Base-by-base conservation (phyloP, 2,888 invertebrate species). In the Drosophila nr. fundita region DNA sequence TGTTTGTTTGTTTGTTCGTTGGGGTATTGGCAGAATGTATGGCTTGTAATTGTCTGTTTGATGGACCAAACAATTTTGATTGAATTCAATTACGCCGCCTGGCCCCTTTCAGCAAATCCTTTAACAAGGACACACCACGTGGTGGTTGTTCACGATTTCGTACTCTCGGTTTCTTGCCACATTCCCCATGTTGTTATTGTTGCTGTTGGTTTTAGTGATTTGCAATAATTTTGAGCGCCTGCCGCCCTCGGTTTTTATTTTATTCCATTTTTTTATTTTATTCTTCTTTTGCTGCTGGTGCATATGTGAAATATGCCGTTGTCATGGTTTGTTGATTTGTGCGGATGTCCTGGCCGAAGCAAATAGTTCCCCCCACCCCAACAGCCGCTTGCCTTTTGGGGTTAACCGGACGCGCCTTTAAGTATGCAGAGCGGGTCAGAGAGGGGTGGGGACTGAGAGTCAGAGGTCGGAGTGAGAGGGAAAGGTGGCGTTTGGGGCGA, bases 11-110 rank as follows among this genome's bases (percentile, higher is more conserved):
- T 45, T 45, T 45, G 24, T 24, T 55, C 65, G 60, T 50, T 64
- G 54, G 68, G 38, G 68, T 74, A 81, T 76, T 80, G 73, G 70
- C 77, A 71, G 75, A 83, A 89, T 90, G 82, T 86, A 91, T 89
- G 78, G 87, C 87, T 82, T 80, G 87, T 91, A 91, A 91, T 91
- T 91, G 91, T 89, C 88, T 91, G 91, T 89, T 91, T 91, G 91
- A 91, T 91, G 92, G 87, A 82, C 87, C 91, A 91, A 91, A 89
- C 85, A 91, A 91, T 91, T 91, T 91, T 91, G 92, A 91, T 91
- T 91, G 92, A 91, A 91, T 91, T 91, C 88, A 86, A 89, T 88
- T 89, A 83, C 80, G 70, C 78, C 57, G 74, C 73, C 57, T 60
- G 63, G 61, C 61, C 73, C 75, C 69, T 77, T 68, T 68, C 68